phyloP scores from a whole-genome alignment of 2,888 invertebrate species.

The Chrysolina haemoptera region DNA sequence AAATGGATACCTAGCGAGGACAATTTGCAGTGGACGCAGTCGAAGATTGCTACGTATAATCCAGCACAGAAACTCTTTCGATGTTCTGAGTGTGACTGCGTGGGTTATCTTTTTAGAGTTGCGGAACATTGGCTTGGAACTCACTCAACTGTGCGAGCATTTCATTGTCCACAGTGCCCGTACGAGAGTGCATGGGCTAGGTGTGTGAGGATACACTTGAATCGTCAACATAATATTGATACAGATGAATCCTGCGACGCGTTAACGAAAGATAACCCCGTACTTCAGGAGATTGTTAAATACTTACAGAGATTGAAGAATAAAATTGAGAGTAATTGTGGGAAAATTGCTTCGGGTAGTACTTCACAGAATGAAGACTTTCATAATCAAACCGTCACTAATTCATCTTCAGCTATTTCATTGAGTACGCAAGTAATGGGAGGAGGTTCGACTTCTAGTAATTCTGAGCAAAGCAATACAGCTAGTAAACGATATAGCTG shows the following conservation, averaged over 20 bases:
- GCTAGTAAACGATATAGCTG: conserved; percentile 84
- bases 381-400: conserved; percentile 48
- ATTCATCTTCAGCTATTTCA: conserved; percentile 44
- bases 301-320: conserved; percentile 79
- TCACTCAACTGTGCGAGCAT: conserved; percentile 78
- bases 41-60: conserved; percentile 86
- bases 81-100: conserved; percentile 83
- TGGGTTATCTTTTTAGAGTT: conserved; percentile 81
- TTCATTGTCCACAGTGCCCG: conserved; percentile 79
- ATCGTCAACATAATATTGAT: conserved; percentile 80
- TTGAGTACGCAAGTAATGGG: conserved; percentile 56
- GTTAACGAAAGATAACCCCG: conserved; percentile 80
- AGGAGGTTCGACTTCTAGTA: conserved; percentile 47
- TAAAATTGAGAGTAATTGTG: conserved; percentile 72
- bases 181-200: conserved; percentile 85
- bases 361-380: conserved; percentile 51
- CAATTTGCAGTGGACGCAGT: conserved; percentile 82
- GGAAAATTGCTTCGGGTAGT: conserved; percentile 61
- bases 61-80: conserved; percentile 82
- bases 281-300: conserved; percentile 81
- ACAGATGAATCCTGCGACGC: conserved; percentile 75
- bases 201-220: conserved; percentile 81
- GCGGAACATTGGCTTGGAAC: conserved; percentile 86
- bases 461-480: conserved; percentile 51
- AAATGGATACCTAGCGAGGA: conserved; percentile 82